These are phyloP conservation scores for Cassiopea andromeda DNA, from an alignment of 30 jellyfish, hydroid and myxozoan genomes.

Conservation along the genomic window DNA sequence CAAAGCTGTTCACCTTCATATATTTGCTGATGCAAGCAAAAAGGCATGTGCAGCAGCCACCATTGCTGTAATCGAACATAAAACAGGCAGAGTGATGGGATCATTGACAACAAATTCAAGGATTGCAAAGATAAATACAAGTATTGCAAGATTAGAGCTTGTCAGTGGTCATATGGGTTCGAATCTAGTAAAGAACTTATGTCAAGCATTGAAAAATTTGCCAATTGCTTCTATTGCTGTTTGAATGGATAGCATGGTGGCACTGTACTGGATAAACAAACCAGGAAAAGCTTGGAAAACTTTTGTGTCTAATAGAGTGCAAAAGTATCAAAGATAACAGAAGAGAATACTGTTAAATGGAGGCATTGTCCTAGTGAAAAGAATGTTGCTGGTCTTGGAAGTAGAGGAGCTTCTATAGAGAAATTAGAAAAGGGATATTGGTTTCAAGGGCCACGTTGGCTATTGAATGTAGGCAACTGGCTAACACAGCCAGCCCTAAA, in stretches of 20 bases:
- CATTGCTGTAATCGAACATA: constrained; percentile 26
- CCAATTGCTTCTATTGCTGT: constrained; percentile 10
- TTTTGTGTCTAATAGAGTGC: background rate
- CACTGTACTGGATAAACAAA: constrained; percentile 58
- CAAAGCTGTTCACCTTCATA: constrained; percentile 48
- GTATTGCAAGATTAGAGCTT: constrained; percentile 70
- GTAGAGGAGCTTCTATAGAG: constrained; percentile 59
- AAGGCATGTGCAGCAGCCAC: constrained; percentile 57
- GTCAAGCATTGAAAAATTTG: constrained; percentile 34
- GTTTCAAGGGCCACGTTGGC: constrained; percentile 66
- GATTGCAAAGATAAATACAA: constrained; percentile 59
- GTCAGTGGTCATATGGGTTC: constrained; percentile 24
- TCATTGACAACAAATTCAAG: constrained; percentile 45
- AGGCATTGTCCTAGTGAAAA: constrained; percentile 26
- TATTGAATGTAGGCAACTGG: constrained; percentile 53
- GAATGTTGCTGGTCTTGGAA: constrained; percentile 61
- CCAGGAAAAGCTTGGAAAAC: constrained; percentile 54
- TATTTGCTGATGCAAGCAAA: constrained; percentile 75
- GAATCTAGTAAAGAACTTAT: constrained; percentile 45
- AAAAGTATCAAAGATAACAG: constrained; percentile 1
- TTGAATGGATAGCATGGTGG: constrained; percentile 69
- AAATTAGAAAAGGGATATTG: constrained; percentile 44
- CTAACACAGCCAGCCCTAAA: constrained; percentile 54
- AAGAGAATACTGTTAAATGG: constrained; percentile 17
- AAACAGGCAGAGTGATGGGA: constrained; percentile 57